These are phyloP conservation scores for Hipposideros larvatus DNA, from an alignment of 2,797 vertebrate genomes.

Conservation along the genomic window DNA sequence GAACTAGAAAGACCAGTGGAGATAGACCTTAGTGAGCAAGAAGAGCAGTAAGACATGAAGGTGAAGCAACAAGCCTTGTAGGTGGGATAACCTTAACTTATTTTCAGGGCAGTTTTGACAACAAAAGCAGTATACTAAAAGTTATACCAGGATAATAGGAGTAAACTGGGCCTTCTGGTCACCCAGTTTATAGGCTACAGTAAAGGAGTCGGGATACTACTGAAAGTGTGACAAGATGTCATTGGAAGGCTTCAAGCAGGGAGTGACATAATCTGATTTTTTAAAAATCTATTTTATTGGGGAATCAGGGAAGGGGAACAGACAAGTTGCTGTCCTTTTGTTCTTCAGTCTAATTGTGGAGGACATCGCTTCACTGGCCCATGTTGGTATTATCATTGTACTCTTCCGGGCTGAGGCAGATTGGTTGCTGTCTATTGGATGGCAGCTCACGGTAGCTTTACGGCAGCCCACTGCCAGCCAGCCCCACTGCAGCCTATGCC, in stretches of 20 bases:
- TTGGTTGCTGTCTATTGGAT: no score
- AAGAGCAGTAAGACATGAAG: background rate
- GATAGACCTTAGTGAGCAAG: background rate
- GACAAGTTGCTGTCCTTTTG: no score
- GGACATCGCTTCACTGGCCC: no score
- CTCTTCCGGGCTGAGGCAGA: no score
- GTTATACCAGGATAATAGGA: background rate
- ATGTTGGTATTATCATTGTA: no score
- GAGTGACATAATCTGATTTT: background rate
- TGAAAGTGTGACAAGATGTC: background rate
- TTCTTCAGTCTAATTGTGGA: no score
- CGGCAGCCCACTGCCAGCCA: no score
- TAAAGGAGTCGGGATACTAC: background rate
- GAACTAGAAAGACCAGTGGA: background rate
- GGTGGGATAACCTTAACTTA: background rate
- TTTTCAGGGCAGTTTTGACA: background rate
- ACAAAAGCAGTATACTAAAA: background rate
- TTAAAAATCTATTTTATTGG: background rate
- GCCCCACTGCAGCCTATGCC: no score
- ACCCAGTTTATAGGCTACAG: background rate
- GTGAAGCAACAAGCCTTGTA: background rate
- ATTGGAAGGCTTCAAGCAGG: background rate
- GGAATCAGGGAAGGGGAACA: no score
- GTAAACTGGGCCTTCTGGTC: background rate
- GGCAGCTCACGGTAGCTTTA: no score